Evolutionary conservation across 2,888 invertebrate genomes (phyloP), one percentile per base, ranked within the genome.

Genomic region (Ophion ventricosus): DNA sequence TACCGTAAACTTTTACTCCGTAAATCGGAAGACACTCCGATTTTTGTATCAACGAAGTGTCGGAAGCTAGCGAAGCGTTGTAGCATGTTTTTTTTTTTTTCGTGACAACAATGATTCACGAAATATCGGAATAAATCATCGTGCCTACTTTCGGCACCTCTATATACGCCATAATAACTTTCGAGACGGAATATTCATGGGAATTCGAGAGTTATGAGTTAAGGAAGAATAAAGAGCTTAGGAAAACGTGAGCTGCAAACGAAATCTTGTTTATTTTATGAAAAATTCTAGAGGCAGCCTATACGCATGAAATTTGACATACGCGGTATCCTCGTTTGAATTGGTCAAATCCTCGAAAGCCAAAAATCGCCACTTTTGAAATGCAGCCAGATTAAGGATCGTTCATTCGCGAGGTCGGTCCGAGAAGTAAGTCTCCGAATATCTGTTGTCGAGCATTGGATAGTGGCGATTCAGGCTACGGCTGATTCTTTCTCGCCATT

Each of bases 351-450:
- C 75, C 61, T 23, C n/a, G 54, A 76, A 84, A 84, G 84, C 84
- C 84, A 84, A 76, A 84, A 82, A 84, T 82, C 79, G 78, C 43
- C 64, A 78, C 73, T 74, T 77, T 75, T 54, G 17, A 74, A 78
- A 73, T 78, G 49, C 63, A 82, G 40, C 79, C 29, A 75, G 84
- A 82, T 84, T 81, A 84, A 49, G 29, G 43, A 63, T 72, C 17
- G 29, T 75, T 25, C 54, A 54, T 17, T 56, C 17, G n/a, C 17
- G n/a, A 75, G 49, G 14, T 29, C 26, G 29, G 14, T 29, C 26
- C 54, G 49, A 69, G 64, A 69, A 78, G 73, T 84, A 56, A 73
- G 59, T 72, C 76, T 67, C 56, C 40, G 43, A 82, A 70, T 81
- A 70, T 76, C 73, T 29, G 40, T 64, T 59, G 66, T 61, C 20